phyloP scores from a whole-genome alignment of 2,888 invertebrate genomes.

The Cheilosia vulpina region DNA sequence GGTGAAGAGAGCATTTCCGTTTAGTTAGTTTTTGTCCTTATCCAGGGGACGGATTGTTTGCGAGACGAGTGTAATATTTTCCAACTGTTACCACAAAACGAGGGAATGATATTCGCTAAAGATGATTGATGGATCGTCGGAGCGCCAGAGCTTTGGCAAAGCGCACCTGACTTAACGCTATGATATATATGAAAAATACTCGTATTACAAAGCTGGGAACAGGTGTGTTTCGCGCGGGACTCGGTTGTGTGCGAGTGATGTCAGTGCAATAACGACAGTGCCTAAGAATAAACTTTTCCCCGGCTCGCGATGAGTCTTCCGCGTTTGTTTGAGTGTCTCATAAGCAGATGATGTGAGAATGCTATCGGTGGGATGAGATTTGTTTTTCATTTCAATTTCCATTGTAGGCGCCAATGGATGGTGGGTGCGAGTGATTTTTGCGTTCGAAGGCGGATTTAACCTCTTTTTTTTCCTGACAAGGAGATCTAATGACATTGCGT shows the following conservation, averaged over 20 bases:
- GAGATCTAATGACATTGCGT: constrained; percentile 26
- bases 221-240: constrained; percentile 39
- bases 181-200: constrained; percentile 65
- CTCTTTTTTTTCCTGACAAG: constrained; percentile 3
- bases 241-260: constrained; percentile 2
- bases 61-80: constrained; percentile 70
- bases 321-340: not conserved
- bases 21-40: constrained; percentile 18
- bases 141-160: constrained; percentile 43
- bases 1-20: constrained; percentile 10
- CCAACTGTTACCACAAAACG: constrained; percentile 74
- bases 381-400: constrained; percentile 57
- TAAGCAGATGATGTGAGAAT: constrained; percentile 43
- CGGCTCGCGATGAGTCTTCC: constrained; percentile 5
- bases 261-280: constrained; percentile 23
- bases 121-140: constrained; percentile 67
- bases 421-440: constrained; percentile 14
- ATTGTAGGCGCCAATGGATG: constrained; percentile 26
- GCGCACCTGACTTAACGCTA: constrained; percentile 65
- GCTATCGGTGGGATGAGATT: constrained; percentile 39
- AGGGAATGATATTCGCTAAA: constrained; percentile 71
- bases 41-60: constrained; percentile 44
- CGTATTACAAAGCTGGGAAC: constrained; percentile 46
- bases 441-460: constrained; percentile 18
- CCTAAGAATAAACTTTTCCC: constrained; percentile 41